A percentile compares a stretch with the other conserved stretches of the same genome.
These are phyloP conservation scores for Drosophila virilis DNA, from an alignment of 1,140 invertebrate species.

Conservation along the genomic window DNA sequence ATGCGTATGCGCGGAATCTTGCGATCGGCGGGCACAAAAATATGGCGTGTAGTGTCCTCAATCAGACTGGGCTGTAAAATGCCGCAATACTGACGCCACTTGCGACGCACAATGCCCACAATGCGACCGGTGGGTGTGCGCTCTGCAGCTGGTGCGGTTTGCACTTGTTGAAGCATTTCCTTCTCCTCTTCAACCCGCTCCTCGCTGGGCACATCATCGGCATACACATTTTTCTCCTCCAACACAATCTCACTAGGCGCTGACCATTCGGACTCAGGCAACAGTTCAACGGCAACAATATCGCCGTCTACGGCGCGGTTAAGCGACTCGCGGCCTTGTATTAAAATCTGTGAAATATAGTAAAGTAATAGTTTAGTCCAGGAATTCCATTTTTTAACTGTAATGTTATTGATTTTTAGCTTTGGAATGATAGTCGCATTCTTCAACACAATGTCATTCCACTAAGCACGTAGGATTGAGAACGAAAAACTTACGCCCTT, in stretches of 20 bases:
- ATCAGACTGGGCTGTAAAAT: conserved; percentile 93
- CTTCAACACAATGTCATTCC: too few relatives aligned
- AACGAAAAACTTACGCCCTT: conserved; percentile 87
- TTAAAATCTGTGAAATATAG: conserved; percentile 88
- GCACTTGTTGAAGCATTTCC: conserved; percentile 68
- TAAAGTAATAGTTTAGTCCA: background rate
- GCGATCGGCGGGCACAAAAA: conserved; percentile 95
- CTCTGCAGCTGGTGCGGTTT: conserved; percentile 77
- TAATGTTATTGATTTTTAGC: too few relatives aligned
- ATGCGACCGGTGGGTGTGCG: conserved; percentile 92
- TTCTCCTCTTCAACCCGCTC: conserved; percentile 65
- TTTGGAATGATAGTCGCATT: too few relatives aligned
- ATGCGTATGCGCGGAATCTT: conserved; percentile 96
- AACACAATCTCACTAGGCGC: conserved; percentile 93
- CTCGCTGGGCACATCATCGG: conserved; percentile 88
- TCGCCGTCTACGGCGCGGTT: conserved; percentile 99
- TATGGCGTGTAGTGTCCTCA: conserved; percentile 89
- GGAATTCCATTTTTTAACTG: too few relatives aligned
- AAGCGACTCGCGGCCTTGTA: conserved; percentile 94
- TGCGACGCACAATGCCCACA: conserved; percentile 97
- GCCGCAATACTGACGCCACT: conserved; percentile 98
- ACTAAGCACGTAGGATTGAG: too few relatives aligned
- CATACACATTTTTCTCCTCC: conserved; percentile 91
- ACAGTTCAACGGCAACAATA: conserved; percentile 95
- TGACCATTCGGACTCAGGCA: conserved; percentile 96